Percentiles rank a stretch among this genome's conserved stretches.
phyloP scores from a whole-genome alignment of 2,113 vertebrate species.

The Protobothrops mucrosquamatus region DNA sequence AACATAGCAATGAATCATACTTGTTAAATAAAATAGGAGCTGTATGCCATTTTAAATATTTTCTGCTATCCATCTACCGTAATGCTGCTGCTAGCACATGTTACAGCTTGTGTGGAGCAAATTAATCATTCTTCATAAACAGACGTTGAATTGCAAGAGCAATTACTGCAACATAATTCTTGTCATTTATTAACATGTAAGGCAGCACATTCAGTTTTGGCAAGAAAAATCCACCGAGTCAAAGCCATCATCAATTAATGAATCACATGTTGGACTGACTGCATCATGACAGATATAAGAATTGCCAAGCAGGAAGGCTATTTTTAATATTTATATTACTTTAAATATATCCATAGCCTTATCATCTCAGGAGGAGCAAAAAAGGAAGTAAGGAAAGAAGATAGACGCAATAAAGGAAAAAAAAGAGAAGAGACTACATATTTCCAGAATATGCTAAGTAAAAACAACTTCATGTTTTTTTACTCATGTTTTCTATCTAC shows the following conservation, averaged over 20 bases:
- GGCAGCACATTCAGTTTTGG: background rate
- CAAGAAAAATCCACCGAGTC: background rate
- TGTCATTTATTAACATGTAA: background rate
- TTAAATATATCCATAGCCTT: background rate
- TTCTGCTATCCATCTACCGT: constrained; percentile 1
- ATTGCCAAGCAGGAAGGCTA: background rate
- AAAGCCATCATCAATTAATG: background rate
- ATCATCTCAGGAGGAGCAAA: background rate
- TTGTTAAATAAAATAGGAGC: constrained; percentile 41
- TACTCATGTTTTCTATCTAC: no score
- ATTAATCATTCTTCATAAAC: constrained; percentile 12
- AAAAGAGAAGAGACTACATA: background rate
- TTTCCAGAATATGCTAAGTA: background rate
- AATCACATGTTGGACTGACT: background rate
- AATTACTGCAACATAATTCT: background rate
- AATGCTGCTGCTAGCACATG: background rate
- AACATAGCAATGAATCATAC: constrained; percentile 34
- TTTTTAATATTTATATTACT: background rate
- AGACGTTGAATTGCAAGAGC: background rate
- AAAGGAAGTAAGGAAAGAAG: background rate
- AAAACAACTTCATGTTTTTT: background rate
- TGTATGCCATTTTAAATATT: constrained; percentile 33
- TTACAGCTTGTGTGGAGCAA: background rate
- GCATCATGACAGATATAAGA: background rate
- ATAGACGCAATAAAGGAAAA: background rate